phyloP scores from a whole-genome alignment of 2,797 vertebrate species.

The Platyrinchus mystaceus region DNA sequence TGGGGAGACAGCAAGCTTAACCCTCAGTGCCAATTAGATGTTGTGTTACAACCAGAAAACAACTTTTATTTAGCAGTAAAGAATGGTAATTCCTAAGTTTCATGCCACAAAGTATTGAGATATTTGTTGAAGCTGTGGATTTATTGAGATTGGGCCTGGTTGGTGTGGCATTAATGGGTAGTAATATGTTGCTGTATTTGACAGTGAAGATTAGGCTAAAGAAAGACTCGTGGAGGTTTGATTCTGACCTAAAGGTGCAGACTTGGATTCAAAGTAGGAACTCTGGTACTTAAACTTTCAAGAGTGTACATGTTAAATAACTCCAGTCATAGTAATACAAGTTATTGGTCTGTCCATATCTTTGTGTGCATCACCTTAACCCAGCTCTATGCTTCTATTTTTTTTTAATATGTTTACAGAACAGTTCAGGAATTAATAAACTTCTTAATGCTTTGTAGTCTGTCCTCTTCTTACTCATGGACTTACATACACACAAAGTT shows the following conservation, averaged over 20 bases:
- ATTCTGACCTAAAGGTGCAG: background rate
- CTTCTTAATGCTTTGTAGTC: background rate
- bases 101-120: background rate
- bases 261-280: background rate
- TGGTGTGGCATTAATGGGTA: background rate
- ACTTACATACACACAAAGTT: rapidly evolving
- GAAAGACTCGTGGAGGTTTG: background rate
- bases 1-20: background rate
- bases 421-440: background rate
- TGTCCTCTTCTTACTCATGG: background rate
- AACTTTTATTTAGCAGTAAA: background rate
- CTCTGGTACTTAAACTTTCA: background rate
- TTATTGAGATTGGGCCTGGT: background rate
- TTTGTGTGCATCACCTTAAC: background rate
- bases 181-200: background rate
- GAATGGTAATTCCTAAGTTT: background rate
- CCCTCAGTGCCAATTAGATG: background rate
- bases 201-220: background rate
- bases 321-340: background rate
- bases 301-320: background rate
- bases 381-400: rapidly evolving
- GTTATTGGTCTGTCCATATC: background rate
- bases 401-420: background rate
- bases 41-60: background rate
- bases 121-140: background rate